Base-by-base conservation (phyloP, 2,113 vertebrate species). In the Mastomys coucha region DNA sequence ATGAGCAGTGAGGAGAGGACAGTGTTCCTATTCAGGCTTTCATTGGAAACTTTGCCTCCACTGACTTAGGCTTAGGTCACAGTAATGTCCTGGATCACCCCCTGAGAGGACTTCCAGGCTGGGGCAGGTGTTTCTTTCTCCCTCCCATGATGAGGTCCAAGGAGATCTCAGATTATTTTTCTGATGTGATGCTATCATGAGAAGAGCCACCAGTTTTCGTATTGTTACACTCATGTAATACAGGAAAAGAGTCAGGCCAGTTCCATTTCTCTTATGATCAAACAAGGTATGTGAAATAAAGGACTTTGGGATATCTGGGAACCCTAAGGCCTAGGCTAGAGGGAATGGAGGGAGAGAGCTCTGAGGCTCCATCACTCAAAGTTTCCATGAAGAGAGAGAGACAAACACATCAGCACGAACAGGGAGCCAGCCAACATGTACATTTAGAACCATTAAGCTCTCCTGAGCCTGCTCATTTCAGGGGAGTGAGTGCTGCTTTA, bases 331-430 rank as follows among this genome's bases (percentile, higher is more conserved):
- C 42, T 19, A 5, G 49, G 56, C 45, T 60, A 69, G 67, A 85
- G 28, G 56, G 22, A 65, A 11, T 42, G 22, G 39, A 14, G 82
- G 42, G 4, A 28, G 73, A 70, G 10, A 3, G 42, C 1, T 39
- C 60, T 24, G 84, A 39, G 51, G 33, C 49, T 4, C 26, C 49
- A 20, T 28, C 26, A 2, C 49, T 91, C 31, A 12, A 31, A 42
- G 60, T 94, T n/a, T 85, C 85, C 24, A 7, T n/a, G 58, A 65
- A 70, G 69, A 95, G 45, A 45, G 45, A 45, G 91, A 94, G 63
- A 88, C 36, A 92, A 86, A 88, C 24, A 60, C 56, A 69, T 33
- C 11, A 4, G 4, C 70, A 56, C 9, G 28, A n/a, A 56, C 16
- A 39, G 31, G 2, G 31, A 53, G 12, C 17, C 75, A 60, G 45